Conservation (phyloP, 2,888 invertebrate genomes). For the Catonia carolina region DNA sequence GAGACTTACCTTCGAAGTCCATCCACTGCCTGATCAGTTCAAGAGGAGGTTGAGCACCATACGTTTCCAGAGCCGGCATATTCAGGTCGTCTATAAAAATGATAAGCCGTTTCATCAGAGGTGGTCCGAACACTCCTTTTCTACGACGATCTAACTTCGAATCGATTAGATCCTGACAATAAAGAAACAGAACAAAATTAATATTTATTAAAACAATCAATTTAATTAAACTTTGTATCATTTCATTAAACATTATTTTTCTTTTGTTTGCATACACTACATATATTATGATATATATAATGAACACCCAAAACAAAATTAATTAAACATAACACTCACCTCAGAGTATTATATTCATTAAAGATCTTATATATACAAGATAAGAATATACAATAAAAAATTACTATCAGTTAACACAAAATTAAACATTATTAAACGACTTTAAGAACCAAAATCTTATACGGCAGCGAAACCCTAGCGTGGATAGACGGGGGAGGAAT, state of each 20-base stretch:
- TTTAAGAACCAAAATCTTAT: too few relatives aligned
- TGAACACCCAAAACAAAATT: too few relatives aligned
- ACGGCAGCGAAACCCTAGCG: too few relatives aligned
- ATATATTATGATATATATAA: too few relatives aligned
- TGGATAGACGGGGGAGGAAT: too few relatives aligned
- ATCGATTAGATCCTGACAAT: constrained; percentile 59
- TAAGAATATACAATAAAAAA: not conserved
- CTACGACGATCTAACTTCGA: constrained; percentile 67
- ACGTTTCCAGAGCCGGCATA: constrained; percentile 82
- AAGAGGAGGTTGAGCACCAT: constrained; percentile 84
- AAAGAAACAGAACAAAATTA: not conserved
- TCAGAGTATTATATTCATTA: too few relatives aligned
- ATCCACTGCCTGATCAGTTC: constrained; percentile 81
- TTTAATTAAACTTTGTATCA: not conserved
- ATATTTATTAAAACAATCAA: not conserved
- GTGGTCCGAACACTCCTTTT: constrained; percentile 79
- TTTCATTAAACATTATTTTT: too few relatives aligned
- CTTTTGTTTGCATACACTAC: too few relatives aligned
- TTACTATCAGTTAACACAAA: too few relatives aligned
- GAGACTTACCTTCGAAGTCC: constrained; percentile 63
- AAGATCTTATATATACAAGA: constrained; percentile 5
- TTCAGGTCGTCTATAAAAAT: constrained; percentile 89
- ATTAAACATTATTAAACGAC: too few relatives aligned
- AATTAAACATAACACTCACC: too few relatives aligned
- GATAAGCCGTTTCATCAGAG: constrained; percentile 67